Conservation (phyloP, 2,797 vertebrate genomes). For the Hafferia zeledoni region DNA sequence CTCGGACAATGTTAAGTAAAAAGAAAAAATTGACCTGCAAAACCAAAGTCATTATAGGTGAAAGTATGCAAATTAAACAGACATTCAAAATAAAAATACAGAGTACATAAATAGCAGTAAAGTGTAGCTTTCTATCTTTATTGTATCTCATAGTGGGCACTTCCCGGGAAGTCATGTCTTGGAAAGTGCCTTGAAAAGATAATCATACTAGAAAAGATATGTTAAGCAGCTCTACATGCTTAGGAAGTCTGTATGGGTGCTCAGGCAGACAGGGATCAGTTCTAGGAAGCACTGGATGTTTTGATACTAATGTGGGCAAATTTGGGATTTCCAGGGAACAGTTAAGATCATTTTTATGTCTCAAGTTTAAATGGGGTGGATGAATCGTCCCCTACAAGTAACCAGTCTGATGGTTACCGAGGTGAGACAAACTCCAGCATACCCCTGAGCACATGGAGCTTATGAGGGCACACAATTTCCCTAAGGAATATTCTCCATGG, state of each 20-base stretch:
- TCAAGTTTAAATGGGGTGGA: background rate
- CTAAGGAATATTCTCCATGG: background rate
- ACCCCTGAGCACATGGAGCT: background rate
- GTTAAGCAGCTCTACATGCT: background rate
- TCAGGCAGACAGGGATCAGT: background rate
- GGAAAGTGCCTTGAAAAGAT: background rate
- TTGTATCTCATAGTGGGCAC: background rate
- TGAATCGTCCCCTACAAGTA: background rate
- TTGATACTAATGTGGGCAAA: background rate
- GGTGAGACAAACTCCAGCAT: background rate
- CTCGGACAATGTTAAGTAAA: constrained; percentile 93
- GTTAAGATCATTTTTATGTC: background rate
- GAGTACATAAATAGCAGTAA: background rate
- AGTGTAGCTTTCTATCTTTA: background rate
- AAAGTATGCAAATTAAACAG: background rate
- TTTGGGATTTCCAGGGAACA: background rate
- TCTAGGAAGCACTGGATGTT: background rate
- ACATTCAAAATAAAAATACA: background rate
- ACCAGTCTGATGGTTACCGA: background rate
- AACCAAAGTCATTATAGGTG: background rate
- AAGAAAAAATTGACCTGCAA: constrained; percentile 96
- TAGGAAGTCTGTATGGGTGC: background rate
- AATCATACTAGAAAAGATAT: background rate
- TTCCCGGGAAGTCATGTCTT: background rate
- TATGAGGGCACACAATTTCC: background rate